Evolutionary conservation across 2,797 vertebrate genomes (phyloP), one percentile per base, ranked within the genome.

Genomic region (Corythornis leucogaster): DNA sequence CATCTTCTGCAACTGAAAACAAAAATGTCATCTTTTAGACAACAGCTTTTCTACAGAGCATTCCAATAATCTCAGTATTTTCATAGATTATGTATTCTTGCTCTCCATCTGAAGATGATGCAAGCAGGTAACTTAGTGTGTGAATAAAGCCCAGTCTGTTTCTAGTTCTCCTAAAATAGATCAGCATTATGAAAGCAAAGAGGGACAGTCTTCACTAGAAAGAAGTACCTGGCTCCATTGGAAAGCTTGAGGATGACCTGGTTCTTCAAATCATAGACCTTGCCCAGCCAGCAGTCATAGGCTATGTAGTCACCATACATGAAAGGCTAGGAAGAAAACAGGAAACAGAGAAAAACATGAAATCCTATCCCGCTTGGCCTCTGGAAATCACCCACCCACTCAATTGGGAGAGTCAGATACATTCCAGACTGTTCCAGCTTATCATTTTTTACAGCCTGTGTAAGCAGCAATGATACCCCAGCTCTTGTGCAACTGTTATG

Each of bases 251-350:
- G 98, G 97, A 99, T 98, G 87, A 99, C 98, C 96, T 99, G 99
- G 97, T 99, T 99, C 96, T 99, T 99, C 96, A 99, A 97, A 97
- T 99, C 99, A 16, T 99, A 99, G 71, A 99, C 99, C 94, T 99
- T 99, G 67, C 99, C 99, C 87, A 99, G 97, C 99, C 99, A 99
- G 98, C 99, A 99, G 97, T 99, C 99, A 19, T 99, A 99, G 80
- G 99, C 99, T 30, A 99, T 99, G 95, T 99, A 99, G 97, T 99
- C 99, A 17, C 99, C 99, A 19, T 99, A 99, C 99, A 99, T 99
- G 92, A 99, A 99, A 55, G 99, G 99, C 99, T 99, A 84, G 7
- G 42, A 82, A 53, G 24, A 85, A 92, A 71, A 71, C 14, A 57
- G 54, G 28, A 89, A 80, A 81, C n/a, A 85, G 80, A 77, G 81